phyloP scores from a whole-genome alignment of 2,888 invertebrate genomes.

The Erynnis tages region DNA sequence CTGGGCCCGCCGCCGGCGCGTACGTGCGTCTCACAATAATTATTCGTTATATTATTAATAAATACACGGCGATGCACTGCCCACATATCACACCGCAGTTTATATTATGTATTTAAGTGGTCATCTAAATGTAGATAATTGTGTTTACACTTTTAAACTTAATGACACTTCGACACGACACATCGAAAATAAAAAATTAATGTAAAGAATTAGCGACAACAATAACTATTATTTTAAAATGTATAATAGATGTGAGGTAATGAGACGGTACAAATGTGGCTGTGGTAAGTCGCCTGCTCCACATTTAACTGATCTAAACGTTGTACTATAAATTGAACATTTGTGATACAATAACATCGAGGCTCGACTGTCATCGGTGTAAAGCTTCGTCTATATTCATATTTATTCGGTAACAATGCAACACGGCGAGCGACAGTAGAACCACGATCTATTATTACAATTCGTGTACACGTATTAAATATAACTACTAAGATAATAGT shows the following conservation, averaged over 20 bases:
- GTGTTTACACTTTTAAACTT: slow-evolving; percentile 59
- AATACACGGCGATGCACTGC: slow-evolving; percentile 66
- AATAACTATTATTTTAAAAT: slow-evolving; percentile 66
- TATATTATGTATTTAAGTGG: slow-evolving; percentile 68
- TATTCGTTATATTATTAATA: slow-evolving; percentile 71
- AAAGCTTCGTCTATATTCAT: background rate
- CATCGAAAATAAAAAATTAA: slow-evolving; percentile 58
- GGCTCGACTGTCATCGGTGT: background rate
- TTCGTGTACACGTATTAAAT: background rate
- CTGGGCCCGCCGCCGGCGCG: slow-evolving; percentile 51
- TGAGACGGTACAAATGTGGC: slow-evolving; percentile 65
- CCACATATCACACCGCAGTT: slow-evolving; percentile 56
- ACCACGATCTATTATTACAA: background rate
- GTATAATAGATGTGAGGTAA: slow-evolving; percentile 75
- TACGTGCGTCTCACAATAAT: slow-evolving; percentile 76
- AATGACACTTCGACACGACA: slow-evolving; percentile 66
- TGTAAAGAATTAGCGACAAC: slow-evolving; percentile 71
- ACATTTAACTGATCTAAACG: slow-evolving; percentile 55
- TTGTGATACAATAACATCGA: background rate
- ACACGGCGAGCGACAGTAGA: slow-evolving; percentile 4
- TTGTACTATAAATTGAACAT: background rate
- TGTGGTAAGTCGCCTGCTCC: slow-evolving; percentile 49
- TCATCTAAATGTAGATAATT: slow-evolving; percentile 65
- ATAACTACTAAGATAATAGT: slow-evolving; percentile 11
- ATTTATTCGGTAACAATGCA: slow-evolving; percentile 26